Conservation (phyloP, 2,888 invertebrate genomes). For the Bruchidius siliquastri region DNA sequence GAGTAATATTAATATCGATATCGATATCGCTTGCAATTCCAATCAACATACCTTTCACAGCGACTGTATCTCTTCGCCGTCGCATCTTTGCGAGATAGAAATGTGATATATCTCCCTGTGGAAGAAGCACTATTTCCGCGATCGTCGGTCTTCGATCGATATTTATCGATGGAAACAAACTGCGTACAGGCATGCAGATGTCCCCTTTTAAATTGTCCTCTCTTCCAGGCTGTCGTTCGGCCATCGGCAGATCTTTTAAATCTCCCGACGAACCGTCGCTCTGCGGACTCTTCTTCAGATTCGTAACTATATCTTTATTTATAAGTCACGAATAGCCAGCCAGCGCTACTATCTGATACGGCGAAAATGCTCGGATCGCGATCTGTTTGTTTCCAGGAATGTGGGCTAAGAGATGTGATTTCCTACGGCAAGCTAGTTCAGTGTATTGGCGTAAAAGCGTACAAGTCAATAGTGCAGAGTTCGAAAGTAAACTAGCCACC, state of each 20-base stretch:
- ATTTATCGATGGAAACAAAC: conserved; percentile 33
- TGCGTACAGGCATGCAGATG: conserved; percentile 30
- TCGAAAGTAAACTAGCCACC: too few species aligned
- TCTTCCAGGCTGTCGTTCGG: not conserved
- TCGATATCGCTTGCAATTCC: not conserved
- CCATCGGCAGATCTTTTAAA: conserved; percentile 23
- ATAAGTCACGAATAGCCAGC: conserved; percentile 31
- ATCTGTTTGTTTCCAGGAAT: not conserved
- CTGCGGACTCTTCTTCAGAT: conserved; percentile 31
- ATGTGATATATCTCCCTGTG: conserved; percentile 20
- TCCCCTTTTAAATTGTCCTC: conserved; percentile 32
- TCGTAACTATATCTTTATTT: conserved; percentile 39
- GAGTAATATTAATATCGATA: not conserved
- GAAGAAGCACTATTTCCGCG: conserved; percentile 20
- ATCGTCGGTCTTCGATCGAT: conserved; percentile 19
- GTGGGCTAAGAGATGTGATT: not conserved
- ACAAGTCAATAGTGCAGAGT: too few species aligned
- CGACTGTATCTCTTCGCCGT: not conserved
- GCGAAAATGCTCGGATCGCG: not conserved
- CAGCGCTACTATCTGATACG: not conserved
- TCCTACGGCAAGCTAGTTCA: too few species aligned
- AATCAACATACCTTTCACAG: not conserved
- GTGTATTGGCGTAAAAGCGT: too few species aligned
- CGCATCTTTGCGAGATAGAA: conserved; percentile 10
- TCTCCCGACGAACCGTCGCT: conserved; percentile 20